Percentiles rank a stretch among this genome's conserved stretches.
These are phyloP conservation scores for Lasiurus cinereus DNA, from an alignment of 2,113 vertebrate species.

Conservation along the genomic window DNA sequence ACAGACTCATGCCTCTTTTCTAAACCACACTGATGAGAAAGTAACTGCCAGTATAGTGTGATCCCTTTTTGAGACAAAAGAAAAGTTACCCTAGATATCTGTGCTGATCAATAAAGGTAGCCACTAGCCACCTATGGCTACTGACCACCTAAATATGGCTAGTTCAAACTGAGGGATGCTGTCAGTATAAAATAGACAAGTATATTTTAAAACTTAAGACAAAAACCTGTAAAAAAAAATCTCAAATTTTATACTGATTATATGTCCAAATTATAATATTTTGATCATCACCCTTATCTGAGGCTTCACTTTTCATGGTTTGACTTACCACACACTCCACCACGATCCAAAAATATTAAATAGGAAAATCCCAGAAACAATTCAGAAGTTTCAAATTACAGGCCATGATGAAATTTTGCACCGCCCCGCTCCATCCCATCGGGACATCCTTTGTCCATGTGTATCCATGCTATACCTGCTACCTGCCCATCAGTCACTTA, in stretches of 20 bases:
- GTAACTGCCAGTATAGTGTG: not conserved
- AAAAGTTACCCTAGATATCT: not conserved
- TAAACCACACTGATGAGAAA: conserved; percentile 18
- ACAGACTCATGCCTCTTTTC: conserved; percentile 62
- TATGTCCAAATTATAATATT: not conserved
- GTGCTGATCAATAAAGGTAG: not conserved
- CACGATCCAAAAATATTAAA: not conserved
- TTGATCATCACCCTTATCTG: not conserved
- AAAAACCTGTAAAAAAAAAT: not conserved
- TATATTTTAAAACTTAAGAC: not conserved
- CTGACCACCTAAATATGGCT: not conserved
- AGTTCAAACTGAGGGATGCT: not conserved
- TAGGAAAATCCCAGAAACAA: not conserved
- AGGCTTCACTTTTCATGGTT: not conserved
- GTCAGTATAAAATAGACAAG: not conserved
- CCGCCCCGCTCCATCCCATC: not conserved
- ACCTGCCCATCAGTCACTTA: not conserved
- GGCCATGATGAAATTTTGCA: not conserved
- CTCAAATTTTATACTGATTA: not conserved
- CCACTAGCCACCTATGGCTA: not conserved
- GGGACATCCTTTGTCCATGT: not conserved
- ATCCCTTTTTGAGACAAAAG: conserved; percentile 9
- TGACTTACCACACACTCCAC: not conserved
- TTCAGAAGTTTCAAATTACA: not conserved
- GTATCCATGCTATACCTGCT: not conserved